Percentiles rank a stretch among this genome's conserved stretches.
These are phyloP conservation scores for Cydia amplana DNA, from an alignment of 1,140 invertebrate species.

Conservation along the genomic window DNA sequence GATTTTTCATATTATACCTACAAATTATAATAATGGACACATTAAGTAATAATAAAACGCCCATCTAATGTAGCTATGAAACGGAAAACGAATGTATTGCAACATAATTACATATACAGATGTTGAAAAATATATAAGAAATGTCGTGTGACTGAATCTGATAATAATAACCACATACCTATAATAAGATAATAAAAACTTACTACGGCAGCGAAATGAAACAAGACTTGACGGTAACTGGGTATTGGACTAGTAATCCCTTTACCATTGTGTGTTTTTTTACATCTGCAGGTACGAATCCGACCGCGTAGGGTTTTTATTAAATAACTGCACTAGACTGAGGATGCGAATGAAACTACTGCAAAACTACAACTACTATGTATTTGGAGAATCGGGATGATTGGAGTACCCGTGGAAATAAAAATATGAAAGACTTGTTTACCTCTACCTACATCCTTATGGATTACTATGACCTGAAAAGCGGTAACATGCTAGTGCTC, in stretches of 20 bases:
- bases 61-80: too few relatives aligned
- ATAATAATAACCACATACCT: too few relatives aligned
- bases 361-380: neutral
- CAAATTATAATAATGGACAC: too few relatives aligned
- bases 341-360: neutral
- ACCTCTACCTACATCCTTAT: neutral
- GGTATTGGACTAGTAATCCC: neutral
- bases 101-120: too few relatives aligned
- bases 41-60: too few relatives aligned
- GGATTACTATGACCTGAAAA: neutral
- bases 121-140: too few relatives aligned
- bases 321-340: neutral
- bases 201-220: neutral
- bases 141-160: too few relatives aligned
- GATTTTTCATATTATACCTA: neutral
- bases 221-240: neutral
- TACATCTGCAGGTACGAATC: neutral
- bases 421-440: neutral
- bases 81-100: too few relatives aligned
- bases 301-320: neutral
- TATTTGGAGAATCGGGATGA: neutral
- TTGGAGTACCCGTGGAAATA: neutral
- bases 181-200: neutral
- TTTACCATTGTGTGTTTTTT: conserved; percentile 14
- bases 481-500: neutral